Evolutionary conservation across 2,113 vertebrate species (phyloP), one percentile per base, ranked within the genome.

Genomic region (Gallinago media): DNA sequence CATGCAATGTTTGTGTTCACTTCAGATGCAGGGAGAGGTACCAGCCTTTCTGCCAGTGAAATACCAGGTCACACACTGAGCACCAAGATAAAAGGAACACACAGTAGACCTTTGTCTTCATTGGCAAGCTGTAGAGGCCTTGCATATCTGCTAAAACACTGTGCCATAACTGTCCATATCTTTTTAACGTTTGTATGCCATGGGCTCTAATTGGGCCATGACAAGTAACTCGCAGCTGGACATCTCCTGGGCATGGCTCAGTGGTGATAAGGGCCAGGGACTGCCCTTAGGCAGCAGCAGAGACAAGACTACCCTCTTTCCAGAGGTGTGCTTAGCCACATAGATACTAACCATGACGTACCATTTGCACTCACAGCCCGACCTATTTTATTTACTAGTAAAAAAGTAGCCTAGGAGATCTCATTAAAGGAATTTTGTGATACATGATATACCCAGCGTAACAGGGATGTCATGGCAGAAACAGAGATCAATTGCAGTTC

Each of bases 401-500:
- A 55, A 82, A 59, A 66, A 47, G 3, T 14, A 61, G 4, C 23
- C 46, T 74, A 47, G n/a, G 31, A 80, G 31, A 42, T 62, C n/a
- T 70, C 40, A 46, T 40, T 54, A 77, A 81, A 90, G 42, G 5
- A 68, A 55, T 92, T 88, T 31, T 62, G 16, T 75, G 22, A 75
- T 50, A 40, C 29, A 31, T 61, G 2, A 13, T 40, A 27, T 26
- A 66, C 16, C 14, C n/a, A 38, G 26, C 3, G 4, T 50, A 87
- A 83, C 40, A 49, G 49, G 27, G n/a, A 68, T 56, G 18, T 72
- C 54, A 49, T 55, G 22, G 47, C 54, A 94, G 67, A 95, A 72
- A 85, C 3, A 79, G 29, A 58, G 54, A 79, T 50, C 83, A 75
- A 29, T 55, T 94, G 62, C 77, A 70, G 36, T 76, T 95, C 70